A percentile compares a stretch with the other conserved stretches of the same genome.
phyloP scores from a whole-genome alignment of 2,113 vertebrate genomes.

The Rhea americana region DNA sequence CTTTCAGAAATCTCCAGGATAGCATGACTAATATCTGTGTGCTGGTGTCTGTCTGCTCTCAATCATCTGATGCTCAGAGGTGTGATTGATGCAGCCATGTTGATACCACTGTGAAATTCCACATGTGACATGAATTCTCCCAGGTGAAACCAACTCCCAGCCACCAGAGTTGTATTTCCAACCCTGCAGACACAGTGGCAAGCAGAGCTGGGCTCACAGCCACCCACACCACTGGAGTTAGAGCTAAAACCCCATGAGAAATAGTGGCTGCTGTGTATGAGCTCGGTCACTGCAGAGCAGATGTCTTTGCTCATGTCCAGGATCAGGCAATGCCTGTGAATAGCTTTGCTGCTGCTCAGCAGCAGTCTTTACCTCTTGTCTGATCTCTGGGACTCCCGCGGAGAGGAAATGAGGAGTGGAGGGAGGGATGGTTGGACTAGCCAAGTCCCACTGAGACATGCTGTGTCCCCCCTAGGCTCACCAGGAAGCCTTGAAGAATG shows the following conservation, averaged over 20 bases:
- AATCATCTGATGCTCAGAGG: not conserved
- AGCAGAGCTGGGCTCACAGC: not conserved
- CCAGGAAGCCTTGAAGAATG: constrained; percentile 85
- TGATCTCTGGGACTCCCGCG: not conserved
- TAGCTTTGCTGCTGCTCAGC: not conserved
- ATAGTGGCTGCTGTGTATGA: not conserved
- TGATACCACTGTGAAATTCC: not conserved
- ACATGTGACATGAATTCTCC: not conserved
- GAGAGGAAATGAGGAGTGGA: not conserved
- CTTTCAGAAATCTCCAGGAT: not conserved
- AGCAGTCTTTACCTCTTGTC: not conserved
- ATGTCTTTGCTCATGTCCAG: not conserved
- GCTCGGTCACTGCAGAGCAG: not conserved
- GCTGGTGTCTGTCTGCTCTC: not conserved
- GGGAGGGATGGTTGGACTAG: not conserved
- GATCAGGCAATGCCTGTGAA: not conserved
- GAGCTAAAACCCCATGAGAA: not conserved
- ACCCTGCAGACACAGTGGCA: not conserved
- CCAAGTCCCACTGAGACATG: not conserved
- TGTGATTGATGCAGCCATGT: not conserved
- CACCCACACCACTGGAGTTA: too few relatives aligned
- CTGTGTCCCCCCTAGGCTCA: constrained; percentile 79
- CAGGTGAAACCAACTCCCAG: not conserved
- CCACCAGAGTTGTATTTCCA: not conserved
- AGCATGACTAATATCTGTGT: not conserved